Evolutionary conservation across 2,113 vertebrate species (phyloP).

Genomic region (Cichladusa arquata): DNA sequence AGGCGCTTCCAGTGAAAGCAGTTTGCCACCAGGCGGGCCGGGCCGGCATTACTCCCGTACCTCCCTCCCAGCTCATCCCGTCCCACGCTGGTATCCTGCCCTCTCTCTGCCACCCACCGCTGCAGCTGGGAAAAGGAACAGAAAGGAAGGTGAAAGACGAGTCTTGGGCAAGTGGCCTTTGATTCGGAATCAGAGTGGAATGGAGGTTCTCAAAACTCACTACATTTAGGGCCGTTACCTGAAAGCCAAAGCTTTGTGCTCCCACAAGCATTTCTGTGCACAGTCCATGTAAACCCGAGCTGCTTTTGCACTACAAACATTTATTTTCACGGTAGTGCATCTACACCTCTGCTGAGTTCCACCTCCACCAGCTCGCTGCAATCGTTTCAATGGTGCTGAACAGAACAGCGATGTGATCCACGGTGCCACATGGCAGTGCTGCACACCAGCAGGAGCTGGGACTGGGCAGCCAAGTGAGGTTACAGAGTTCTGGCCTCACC

Average conservation of each 20-base stretch:
- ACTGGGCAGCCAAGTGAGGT: neutral
- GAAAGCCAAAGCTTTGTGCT: neutral
- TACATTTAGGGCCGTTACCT: neutral
- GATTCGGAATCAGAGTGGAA: neutral
- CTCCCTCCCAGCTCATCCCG: neutral
- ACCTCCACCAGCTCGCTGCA: neutral
- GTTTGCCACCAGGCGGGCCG: slow-evolving; percentile 72
- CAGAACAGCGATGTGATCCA: fast-evolving
- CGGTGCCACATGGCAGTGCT: neutral
- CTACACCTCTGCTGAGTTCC: neutral
- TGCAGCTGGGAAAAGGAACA: neutral
- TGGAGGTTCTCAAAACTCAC: neutral
- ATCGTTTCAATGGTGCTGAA: fast-evolving
- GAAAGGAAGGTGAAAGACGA: neutral
- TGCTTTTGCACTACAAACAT: neutral
- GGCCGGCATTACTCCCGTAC: slow-evolving; percentile 14
- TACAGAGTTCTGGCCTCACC: neutral
- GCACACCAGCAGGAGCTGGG: fast-evolving
- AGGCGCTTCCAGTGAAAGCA: slow-evolving; percentile 7
- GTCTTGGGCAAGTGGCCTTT: neutral
- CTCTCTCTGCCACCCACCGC: neutral
- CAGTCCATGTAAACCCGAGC: fast-evolving
- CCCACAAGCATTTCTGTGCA: neutral
- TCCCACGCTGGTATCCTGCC: fast-evolving
- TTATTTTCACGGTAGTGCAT: neutral